Percentiles rank a stretch among this genome's conserved stretches.
These are phyloP conservation scores for Pocillopora meandrina DNA, from an alignment of 92 coral and sea anemone genomes.

Conservation along the genomic window DNA sequence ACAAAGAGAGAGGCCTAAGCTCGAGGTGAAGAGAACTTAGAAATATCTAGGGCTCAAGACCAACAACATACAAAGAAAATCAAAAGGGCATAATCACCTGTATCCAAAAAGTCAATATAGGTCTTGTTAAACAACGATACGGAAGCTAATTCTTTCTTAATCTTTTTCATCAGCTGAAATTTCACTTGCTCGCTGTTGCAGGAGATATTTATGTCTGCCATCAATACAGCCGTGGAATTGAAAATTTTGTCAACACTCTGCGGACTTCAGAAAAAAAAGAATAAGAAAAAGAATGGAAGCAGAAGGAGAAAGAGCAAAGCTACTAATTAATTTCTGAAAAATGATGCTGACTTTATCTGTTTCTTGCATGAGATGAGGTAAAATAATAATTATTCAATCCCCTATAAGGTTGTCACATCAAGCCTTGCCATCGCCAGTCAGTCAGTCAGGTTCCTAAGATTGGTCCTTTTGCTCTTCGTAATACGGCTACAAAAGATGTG, in stretches of 20 bases:
- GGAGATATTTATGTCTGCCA: slow-evolving; percentile 10
- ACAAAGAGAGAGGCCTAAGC: too few relatives aligned
- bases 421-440: too few relatives aligned
- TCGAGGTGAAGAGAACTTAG: too few relatives aligned
- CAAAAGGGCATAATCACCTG: neutral
- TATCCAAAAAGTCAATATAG: neutral
- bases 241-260: neutral
- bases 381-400: too few relatives aligned
- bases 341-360: too few relatives aligned
- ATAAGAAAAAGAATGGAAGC: too few relatives aligned
- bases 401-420: too few relatives aligned
- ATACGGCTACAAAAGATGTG: too few relatives aligned
- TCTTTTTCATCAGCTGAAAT: neutral
- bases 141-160: neutral
- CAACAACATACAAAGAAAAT: neutral
- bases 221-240: neutral
- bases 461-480: too few relatives aligned
- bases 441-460: too few relatives aligned
- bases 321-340: neutral
- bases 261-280: neutral
- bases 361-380: too few relatives aligned
- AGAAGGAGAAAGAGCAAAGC: neutral
- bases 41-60: too few relatives aligned
- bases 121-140: neutral
- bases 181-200: neutral